These are phyloP conservation scores for Trematocara variabile DNA, from an alignment of 2,113 vertebrate species.

Conservation along the genomic window DNA sequence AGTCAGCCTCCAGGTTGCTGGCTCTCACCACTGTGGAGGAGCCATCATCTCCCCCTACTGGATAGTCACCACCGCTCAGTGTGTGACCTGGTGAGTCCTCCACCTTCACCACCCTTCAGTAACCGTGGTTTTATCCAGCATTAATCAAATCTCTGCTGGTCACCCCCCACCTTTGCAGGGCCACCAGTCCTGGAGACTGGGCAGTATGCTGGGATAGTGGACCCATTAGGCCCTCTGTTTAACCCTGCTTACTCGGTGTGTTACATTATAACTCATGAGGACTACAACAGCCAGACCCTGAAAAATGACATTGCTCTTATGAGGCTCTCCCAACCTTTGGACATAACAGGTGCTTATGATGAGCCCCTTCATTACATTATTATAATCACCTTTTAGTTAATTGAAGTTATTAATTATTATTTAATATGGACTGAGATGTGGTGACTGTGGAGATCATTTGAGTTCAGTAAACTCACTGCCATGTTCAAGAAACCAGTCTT, in stretches of 20 bases:
- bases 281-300: not conserved
- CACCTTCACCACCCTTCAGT: not conserved
- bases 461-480: not conserved
- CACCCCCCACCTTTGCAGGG: not conserved
- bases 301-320: slow-evolving; percentile 61
- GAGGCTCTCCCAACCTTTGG: slow-evolving; percentile 45
- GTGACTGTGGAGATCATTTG: not conserved
- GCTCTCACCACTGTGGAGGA: slow-evolving; percentile 83
- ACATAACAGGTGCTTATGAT: slow-evolving; percentile 27
- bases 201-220: not conserved
- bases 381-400: not conserved
- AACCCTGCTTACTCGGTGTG: slow-evolving; percentile 28
- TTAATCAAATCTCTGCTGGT: not conserved
- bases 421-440: not conserved
- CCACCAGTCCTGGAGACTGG: not conserved
- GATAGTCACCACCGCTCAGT: slow-evolving; percentile 81
- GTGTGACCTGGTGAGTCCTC: slow-evolving; percentile 28
- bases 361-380: not conserved
- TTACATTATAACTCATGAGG: slow-evolving; percentile 26
- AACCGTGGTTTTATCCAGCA: not conserved
- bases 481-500: not conserved
- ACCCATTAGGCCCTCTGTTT: not conserved
- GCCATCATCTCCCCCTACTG: slow-evolving; percentile 81
- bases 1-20: slow-evolving; percentile 81
- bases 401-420: not conserved